Evolutionary conservation across 2,113 vertebrate species (phyloP), one percentile per base, ranked within the genome.

Genomic region (Crypturellus undulatus): DNA sequence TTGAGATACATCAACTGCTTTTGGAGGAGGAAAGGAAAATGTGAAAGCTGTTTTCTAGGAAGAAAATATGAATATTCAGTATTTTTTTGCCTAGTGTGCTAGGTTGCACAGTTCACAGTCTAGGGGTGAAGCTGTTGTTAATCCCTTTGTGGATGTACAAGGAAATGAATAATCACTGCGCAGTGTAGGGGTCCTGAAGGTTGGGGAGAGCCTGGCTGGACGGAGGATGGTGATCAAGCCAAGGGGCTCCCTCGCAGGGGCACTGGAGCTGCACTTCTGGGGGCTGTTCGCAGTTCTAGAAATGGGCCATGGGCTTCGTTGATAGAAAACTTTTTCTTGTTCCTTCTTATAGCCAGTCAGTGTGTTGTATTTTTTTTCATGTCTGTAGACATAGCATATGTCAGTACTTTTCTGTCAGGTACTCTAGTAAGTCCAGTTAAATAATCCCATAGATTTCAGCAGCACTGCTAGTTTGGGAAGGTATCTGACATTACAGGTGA

Each of bases 131-230:
- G 28, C 26, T 77, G 9, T 13, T n/a, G 22, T 49, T 64, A 62
- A 25, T 82, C 20, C 20, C 2, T n/a, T 1, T 8, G 42, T 30
- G 28, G 13, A 45, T 64, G 51, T 13, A 16, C 21, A 32, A 63
- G 56, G 28, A 75, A 84, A 42, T 0, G 2, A 20, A 36, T 16
- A 68, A 20, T 8, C 7, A 6, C 34, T 20, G 42, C 32, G 28
- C 0, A 6, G 9, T n/a, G 19, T 34, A 10, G 16, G 30, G 59
- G 26, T 16, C 22, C 7, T 22, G 38, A 25, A 47, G 28, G 4
- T 30, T 1, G 2, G 13, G 22, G 21, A 69, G 25, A 32, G 4
- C 8, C 4, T n/a, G 51, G 3, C 2, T 34, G 21, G 60, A 21
- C 3, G 32, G 38, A 59, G 15, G 7, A 49, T 34, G 51, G 25